Evolutionary conservation across 2,888 invertebrate species (phyloP), one percentile per base, ranked within the genome.

Genomic region (Xestia rhomboidea): DNA sequence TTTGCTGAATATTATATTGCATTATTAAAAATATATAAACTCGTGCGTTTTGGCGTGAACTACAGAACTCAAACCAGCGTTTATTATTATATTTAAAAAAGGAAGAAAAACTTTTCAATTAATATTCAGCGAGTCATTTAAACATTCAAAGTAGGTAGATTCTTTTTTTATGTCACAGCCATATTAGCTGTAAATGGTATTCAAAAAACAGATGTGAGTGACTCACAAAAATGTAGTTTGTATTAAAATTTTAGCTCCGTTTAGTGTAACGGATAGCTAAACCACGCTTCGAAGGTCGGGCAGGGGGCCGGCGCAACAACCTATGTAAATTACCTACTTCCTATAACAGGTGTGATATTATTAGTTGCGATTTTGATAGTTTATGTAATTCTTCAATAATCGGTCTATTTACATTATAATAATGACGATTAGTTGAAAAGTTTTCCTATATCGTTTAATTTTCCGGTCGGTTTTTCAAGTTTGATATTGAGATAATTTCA

Each of bases 321-420:
- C 71, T 82, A 85, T 85, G 63, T 41, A 68, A 81, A 75, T 81
- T n/a, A 75, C 46, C 68, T 11, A 75, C 60, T 75, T 82, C 71
- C 71, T 75, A 62, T 71, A 57, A 27, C 10, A 46, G 38, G 27
- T 62, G 44, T n/a, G 15, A 51, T 18, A 38, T 62, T 57, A 74
- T 34, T 57, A 74, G n/a, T 6, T 46, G 4, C 6, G n/a, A n/a
- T 49, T 63, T 63, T 41, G 3, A 13, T n/a, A 41, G 24, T 49
- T 18, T 54, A 13, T 30, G 57, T 57, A 57, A 57, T 27, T 6
- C 57, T 57, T 27, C 27, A 27, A 5, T 38, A 1, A 63, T 46
- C 3, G 11, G 21, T 10, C 2, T 67, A 27, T 66, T 64, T 66
- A 57, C 24, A n/a, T 30, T 18, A 27, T 27, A 18, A 13, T 41